Evolutionary conservation across 2,113 vertebrate species (phyloP), one percentile per base, ranked within the genome.

Genomic region (Gallinago media): DNA sequence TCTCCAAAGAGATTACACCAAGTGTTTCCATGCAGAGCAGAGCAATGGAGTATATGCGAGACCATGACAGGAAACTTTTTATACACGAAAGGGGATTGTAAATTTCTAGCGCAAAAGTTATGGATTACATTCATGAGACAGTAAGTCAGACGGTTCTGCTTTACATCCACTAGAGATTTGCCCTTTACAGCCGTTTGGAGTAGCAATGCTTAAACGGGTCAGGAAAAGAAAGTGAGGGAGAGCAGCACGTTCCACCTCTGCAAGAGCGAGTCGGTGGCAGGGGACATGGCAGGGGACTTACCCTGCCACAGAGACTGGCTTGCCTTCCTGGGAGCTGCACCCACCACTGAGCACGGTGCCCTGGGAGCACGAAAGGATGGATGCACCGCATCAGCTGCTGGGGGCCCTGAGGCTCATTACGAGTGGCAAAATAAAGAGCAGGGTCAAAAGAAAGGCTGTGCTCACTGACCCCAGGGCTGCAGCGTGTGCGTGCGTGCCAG

Each of bases 1-100:
- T 88, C 83, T 96, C 85, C 66, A 61, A 85, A 73, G 80, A 88
- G 54, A 88, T 92, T 93, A 63, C 68, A 70, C 32, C 66, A 79
- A 94, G 49, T 34, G 38, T 88, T 94, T 88, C 75, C 68, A 94
- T 23, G 49, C 88, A 93, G 67, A 93, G 49, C 75, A 88, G 40
- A 90, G 82, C 49, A 20, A 61, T 52, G 40, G 46, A 66, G 47
- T 83, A 85, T 61, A 85, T 77, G 87, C 40, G 92, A 90, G 88
- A 52, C 38, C 38, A 26, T 74, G 55, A 58, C 82, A 94, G 79
- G 63, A 90, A 88, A 83, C 77, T 29, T 95, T 88, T 85, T 79
- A 73, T 66, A 86, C n/a, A 80, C 4, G 12, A 66, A 79, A 86
- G 46, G 36, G 54, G 59, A 83, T 59, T 86, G 59, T 66, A 90